phyloP scores from a whole-genome alignment of 1,140 invertebrate genomes.

The Camponotus pennsylvanicus region DNA sequence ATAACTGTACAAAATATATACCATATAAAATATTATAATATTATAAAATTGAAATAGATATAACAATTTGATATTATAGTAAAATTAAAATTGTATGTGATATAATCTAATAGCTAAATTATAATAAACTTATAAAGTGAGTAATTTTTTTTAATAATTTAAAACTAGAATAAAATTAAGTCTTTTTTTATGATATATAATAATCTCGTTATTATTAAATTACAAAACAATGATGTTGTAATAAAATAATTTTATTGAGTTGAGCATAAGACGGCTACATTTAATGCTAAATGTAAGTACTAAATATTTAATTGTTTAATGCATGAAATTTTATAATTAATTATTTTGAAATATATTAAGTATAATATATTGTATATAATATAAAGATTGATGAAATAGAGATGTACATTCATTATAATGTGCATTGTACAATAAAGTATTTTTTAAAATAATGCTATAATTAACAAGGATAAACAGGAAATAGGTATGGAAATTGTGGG shows the following conservation, averaged over 20 bases:
- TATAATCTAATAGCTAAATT: not conserved
- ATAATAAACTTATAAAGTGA: not conserved
- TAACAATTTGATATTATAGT: not conserved
- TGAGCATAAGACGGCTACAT: slow-evolving; percentile 15
- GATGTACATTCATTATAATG: not conserved
- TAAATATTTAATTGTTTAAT: not conserved
- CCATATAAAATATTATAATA: not conserved
- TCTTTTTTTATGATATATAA: not conserved
- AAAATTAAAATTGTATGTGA: not conserved
- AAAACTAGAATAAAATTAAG: not conserved
- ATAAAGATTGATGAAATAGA: slow-evolving; percentile 28
- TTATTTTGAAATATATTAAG: not conserved
- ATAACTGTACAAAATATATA: too few species aligned
- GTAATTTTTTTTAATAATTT: not conserved
- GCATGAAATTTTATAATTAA: not conserved
- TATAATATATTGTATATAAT: not conserved
- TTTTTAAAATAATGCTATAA: slow-evolving; percentile 8
- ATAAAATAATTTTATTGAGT: slow-evolving; percentile 51
- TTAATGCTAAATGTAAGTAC: slow-evolving; percentile 22
- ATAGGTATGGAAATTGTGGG: not conserved
- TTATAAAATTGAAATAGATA: not conserved
- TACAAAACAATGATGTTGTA: slow-evolving; percentile 4
- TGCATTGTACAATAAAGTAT: slow-evolving; percentile 26
- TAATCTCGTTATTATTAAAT: not conserved
- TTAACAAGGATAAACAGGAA: slow-evolving; percentile 1